Evolutionary conservation across 2,797 vertebrate species (phyloP).

Genomic region (Buphagus erythrorhynchus): DNA sequence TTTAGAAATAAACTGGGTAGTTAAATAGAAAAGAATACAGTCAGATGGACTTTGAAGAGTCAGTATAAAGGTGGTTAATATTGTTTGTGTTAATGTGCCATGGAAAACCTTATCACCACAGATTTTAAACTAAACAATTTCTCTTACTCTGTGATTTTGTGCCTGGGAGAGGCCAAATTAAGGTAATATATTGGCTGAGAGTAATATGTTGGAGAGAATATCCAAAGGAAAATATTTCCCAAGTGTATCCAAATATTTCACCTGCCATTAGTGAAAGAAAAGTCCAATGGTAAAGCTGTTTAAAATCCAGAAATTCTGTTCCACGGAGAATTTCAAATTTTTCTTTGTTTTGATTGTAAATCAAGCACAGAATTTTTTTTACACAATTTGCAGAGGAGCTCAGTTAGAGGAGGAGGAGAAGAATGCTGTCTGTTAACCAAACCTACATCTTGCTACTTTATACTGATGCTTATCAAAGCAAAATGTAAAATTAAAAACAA

Average conservation of each 20-base stretch:
- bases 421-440: neutral
- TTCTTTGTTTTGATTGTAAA: neutral
- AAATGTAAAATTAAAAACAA: neutral
- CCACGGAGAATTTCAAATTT: neutral
- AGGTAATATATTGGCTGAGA: neutral
- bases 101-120: neutral
- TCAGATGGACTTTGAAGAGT: neutral
- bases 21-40: conserved; percentile 7
- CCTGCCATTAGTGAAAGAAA: neutral
- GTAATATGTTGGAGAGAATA: neutral
- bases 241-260: neutral
- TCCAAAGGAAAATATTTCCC: neutral
- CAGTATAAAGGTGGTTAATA: neutral
- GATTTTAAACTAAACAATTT: conserved; percentile 5
- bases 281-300: neutral
- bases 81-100: neutral
- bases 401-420: neutral
- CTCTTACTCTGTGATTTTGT: neutral
- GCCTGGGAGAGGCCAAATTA: neutral
- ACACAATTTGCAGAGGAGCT: neutral
- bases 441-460: neutral
- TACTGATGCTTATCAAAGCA: neutral
- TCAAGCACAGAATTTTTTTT: neutral
- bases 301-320: neutral
- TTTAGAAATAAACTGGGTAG: neutral